Evolutionary conservation across 2,888 invertebrate species (phyloP).

Genomic region (Shargacucullia verbasci): DNA sequence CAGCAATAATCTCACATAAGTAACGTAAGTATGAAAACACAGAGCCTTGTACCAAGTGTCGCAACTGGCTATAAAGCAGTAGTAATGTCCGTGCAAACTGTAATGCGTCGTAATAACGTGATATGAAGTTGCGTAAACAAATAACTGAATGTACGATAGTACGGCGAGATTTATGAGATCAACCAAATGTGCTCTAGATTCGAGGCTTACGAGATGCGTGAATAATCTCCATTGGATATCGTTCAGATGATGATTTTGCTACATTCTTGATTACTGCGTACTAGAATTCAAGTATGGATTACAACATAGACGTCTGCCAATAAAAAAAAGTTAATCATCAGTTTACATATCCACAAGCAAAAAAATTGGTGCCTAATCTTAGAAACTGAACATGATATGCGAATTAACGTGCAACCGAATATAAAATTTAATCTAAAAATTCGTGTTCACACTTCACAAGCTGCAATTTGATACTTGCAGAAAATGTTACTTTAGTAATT

Average conservation of each 20-base stretch:
- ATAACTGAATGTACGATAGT: conserved; percentile 54
- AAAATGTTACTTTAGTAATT: conserved; percentile 34
- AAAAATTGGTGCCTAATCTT: conserved; percentile 6
- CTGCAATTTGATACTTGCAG: conserved; percentile 36
- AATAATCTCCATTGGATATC: conserved; percentile 37
- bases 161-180: conserved; percentile 59
- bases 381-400: conserved; percentile 17
- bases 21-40: conserved; percentile 47
- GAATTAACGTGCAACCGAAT: conserved; percentile 15
- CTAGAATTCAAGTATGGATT: neutral
- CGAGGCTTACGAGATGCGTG: conserved; percentile 31
- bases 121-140: conserved; percentile 64
- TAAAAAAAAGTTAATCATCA: too few species aligned
- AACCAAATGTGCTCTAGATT: conserved; percentile 58
- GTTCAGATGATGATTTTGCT: conserved; percentile 7
- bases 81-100: conserved; percentile 54
- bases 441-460: conserved; percentile 28
- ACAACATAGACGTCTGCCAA: neutral
- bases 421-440: conserved; percentile 26
- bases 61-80: conserved; percentile 60
- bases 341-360: neutral
- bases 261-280: conserved; percentile 6
- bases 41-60: conserved; percentile 55
- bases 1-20: conserved; percentile 49
- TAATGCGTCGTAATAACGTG: conserved; percentile 49